Evolutionary conservation across 2,113 vertebrate genomes (phyloP), one percentile per base, ranked within the genome.

Genomic region (Epinephelus lanceolatus): DNA sequence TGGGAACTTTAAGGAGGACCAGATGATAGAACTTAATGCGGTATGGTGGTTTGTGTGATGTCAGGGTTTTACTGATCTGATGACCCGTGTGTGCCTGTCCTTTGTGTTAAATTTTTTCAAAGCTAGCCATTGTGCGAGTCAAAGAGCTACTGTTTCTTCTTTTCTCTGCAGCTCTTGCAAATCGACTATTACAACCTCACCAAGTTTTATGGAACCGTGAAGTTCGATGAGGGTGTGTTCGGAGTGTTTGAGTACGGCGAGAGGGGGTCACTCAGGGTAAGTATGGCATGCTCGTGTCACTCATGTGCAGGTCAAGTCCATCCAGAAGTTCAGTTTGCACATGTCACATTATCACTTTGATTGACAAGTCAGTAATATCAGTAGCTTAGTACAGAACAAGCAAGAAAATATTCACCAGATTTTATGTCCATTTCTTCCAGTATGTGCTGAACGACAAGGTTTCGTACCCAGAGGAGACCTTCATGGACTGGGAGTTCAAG

Each of bases 401-500:
- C 15, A 52, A 69, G 0, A 37, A 19, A 70, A 40, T 18, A 51
- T n/a, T 33, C 1, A 61, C 59, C 45, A 73, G 23, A 59, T 60
- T 21, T 74, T 6, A 18, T 37, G 30, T 68, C 47, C 45, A 42
- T 80, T 5, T 89, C 62, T 73, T 83, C 56, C 83, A 99, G 98
- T 95, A 97, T 90, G 97, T 99, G 88, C 96, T 99, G 91, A 97
- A 98, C 89, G 96, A 99, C 89, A 97, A 95, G 84, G 96, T 99
- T 83, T 99, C 98, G 5, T 99, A 99, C 76, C 98, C 98, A 52
- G 98, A 99, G 12, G 97, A 96, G 55, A 98, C 98, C 0, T 99
- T 99, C 93, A 99, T 99, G 97, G 98, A 99, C 85, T 97, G 96
- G 97, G 98, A 99, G 93, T 99, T 99, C 94, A 99, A 99, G 94